Percentiles rank a stretch among this genome's conserved stretches.
Conservation (phyloP, 2,113 vertebrate species). For the Vidua macroura region DNA sequence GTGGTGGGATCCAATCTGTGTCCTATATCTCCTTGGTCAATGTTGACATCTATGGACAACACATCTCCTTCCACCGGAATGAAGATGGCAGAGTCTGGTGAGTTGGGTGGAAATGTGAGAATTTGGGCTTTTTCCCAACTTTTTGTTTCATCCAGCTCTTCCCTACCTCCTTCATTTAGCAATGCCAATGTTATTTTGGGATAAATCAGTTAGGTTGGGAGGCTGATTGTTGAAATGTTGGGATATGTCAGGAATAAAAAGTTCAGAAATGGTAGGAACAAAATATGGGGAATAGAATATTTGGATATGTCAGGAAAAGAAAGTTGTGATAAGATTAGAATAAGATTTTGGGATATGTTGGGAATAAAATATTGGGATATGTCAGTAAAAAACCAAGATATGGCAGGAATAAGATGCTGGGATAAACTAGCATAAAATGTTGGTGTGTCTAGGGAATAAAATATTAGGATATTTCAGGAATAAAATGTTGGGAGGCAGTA, state of each 20-base stretch:
- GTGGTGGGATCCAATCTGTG: constrained; percentile 63
- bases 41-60: constrained; percentile 63
- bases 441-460: not conserved
- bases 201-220: not conserved
- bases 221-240: not conserved
- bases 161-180: not conserved
- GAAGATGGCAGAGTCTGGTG: constrained; percentile 70
- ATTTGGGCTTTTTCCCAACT: not conserved
- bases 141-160: not conserved
- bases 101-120: not conserved
- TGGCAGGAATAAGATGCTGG: not conserved
- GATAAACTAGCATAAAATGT: not conserved
- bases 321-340: not conserved
- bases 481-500: not conserved
- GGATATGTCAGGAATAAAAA: not conserved
- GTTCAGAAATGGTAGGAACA: not conserved
- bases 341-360: not conserved
- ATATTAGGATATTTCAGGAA: not conserved
- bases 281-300: not conserved
- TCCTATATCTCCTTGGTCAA: constrained; percentile 75
- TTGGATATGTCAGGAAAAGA: not conserved
- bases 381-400: not conserved
- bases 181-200: not conserved
- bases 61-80: constrained; percentile 68
- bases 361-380: not conserved